A percentile compares a stretch with the other conserved stretches of the same genome.
Evolutionary conservation across 2,797 vertebrate species (phyloP).

Genomic region (Neolamprologus multifasciatus): DNA sequence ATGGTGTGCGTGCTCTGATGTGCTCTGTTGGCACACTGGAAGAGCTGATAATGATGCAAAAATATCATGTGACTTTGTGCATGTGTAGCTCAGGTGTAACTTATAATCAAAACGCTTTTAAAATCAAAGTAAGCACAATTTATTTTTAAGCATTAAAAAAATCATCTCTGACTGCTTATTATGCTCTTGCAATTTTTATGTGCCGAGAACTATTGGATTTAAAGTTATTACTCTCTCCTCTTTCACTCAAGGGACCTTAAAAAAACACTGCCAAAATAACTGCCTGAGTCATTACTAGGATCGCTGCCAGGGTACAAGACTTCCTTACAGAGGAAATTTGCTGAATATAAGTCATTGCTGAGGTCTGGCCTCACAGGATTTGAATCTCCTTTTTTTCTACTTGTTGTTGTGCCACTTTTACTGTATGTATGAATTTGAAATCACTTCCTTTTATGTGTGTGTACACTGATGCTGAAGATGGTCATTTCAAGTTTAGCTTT

Average conservation of each 20-base stretch:
- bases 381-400: not conserved
- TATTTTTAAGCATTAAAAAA: not conserved
- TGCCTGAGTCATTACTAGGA: not conserved
- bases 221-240: not conserved
- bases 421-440: not conserved
- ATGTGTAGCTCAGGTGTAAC: not conserved
- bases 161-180: not conserved
- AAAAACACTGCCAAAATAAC: not conserved
- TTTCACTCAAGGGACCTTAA: not conserved
- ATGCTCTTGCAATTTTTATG: not conserved
- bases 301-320: not conserved
- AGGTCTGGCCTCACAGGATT: not conserved
- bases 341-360: not conserved
- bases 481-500: not conserved
- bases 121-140: not conserved
- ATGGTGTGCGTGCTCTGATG: fast-evolving
- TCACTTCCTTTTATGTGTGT: not conserved
- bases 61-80: not conserved
- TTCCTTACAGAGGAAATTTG: not conserved
- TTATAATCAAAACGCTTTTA: not conserved
- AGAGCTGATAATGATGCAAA: not conserved
- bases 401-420: not conserved
- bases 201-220: not conserved
- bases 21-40: not conserved
- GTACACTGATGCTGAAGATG: not conserved